phyloP scores from a whole-genome alignment of 2,888 invertebrate genomes.

The Amblyteles armatorius region DNA sequence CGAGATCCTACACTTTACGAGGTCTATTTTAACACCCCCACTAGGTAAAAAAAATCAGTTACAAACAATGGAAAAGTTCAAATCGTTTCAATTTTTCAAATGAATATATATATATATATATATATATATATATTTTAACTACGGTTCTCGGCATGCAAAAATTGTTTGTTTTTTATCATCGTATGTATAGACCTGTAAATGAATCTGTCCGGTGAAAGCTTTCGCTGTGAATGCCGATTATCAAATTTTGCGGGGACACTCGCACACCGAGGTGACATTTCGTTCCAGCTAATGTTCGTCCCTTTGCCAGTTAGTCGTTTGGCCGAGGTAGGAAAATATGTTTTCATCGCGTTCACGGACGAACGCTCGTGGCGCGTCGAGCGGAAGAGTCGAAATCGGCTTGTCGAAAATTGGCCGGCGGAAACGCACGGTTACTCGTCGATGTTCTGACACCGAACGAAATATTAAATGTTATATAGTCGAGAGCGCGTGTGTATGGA shows the following conservation, averaged over 20 bases:
- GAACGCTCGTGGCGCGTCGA: conserved; percentile 1
- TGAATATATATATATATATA: too few species aligned
- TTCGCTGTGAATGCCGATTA: neutral
- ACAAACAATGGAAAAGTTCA: too few species aligned
- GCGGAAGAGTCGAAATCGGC: conserved; percentile 20
- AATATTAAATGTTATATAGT: conserved; percentile 34
- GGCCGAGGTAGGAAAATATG: conserved; percentile 19
- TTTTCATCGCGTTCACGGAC: conserved; percentile 2
- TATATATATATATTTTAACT: too few species aligned
- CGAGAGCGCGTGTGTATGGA: conserved; percentile 15
- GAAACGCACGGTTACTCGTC: conserved; percentile 6
- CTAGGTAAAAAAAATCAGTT: too few species aligned
- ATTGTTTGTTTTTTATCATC: neutral
- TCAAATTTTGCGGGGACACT: neutral
- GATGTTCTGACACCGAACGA: conserved; percentile 14
- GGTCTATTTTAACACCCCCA: neutral
- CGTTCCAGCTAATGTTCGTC: neutral
- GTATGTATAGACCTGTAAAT: neutral
- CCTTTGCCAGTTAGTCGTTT: neutral
- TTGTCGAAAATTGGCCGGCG: conserved; percentile 13
- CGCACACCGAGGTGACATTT: neutral
- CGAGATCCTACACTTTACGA: neutral
- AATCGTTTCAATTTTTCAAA: too few species aligned
- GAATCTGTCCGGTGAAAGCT: neutral
- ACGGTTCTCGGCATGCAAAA: neutral